Base-by-base conservation (phyloP, 2,113 vertebrate genomes). In the crab-eating macaque (Macaca fascicularis) region DNA sequence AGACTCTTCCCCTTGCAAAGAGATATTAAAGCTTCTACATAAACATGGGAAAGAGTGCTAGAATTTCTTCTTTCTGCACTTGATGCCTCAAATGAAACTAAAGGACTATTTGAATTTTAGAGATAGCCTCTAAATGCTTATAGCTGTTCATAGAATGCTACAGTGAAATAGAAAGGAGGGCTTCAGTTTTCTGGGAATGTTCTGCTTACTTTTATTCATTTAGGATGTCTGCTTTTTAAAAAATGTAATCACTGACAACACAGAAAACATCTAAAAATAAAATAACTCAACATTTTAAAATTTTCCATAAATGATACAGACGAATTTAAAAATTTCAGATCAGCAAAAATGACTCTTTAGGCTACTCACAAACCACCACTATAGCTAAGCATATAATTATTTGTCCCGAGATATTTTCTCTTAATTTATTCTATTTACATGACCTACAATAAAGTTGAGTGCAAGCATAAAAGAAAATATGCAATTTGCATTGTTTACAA, bases 341-440 rank as follows among this genome's bases (percentile, higher is more conserved):
- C 84, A 92, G 57, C 35, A 94, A 95, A 96, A 97, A 61, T 92
- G 30, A 85, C 38, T 55, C 23, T 43, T 74, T 57, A 85, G 7
- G 13, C n/a, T 90, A 87, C 23, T 19, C 40, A 52, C n/a, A 80
- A 32, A 93, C 20, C 59, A 90, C n/a, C 45, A 14, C 61, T 64
- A 45, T 90, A 94, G 50, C 30, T 55, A 67, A 97, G 50, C 45
- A 80, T 20, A 59, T 52, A 88, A 97, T 90, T 83, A 90, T 83
- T 86, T 97, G 69, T 95, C 80, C 35, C 92, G 93, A 91, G 85
- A 40, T 83, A 97, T 89, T 93, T 93, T 91, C 48, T 94, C 38
- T 96, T 89, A 80, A 93, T 93, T 97, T 95, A 96, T 87, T 97
- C 76, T 92, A 88, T 89, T 94, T 95, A 82, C 94, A 89, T 75